Base-by-base conservation (phyloP, 2,113 vertebrate genomes). In the Dendropsophus ebraccatus region DNA sequence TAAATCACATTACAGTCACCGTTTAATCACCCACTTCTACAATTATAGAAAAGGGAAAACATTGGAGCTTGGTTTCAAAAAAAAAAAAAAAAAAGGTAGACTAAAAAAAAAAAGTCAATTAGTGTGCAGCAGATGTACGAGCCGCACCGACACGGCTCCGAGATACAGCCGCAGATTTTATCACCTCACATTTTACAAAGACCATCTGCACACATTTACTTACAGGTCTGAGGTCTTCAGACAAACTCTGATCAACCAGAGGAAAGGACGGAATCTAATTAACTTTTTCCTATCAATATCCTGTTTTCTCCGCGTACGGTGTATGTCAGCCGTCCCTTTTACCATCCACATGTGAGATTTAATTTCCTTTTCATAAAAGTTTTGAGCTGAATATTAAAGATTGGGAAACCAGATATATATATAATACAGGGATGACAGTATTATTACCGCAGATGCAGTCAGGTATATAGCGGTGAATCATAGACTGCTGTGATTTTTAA, bases 351-450 rank as follows among this genome's bases (percentile, higher is more conserved):
- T 8, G 21, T 25, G 73, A 74, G 91, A 80, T 92, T 93, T 92
- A 90, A 94, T 95, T 94, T 95, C 93, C 92, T 92, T n/a, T 90
- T 88, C 13, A 78, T 83, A 74, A 9, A 74, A 6, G 70, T 80
- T 58, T 88, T 87, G 85, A 80, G 37, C 78, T 82, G 87, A 92
- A 88, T 91, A 93, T 89, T 90, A 91, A 90, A 90, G 83, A 85
- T 84, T 37, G 30, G 79, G 30, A 88, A 88, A 87, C 84, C 58
- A 79, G 50, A 37, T 56, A 56, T 76, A 49, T 11, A 56, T 32
- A 19, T 52, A 56, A 78, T 58, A 21, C 28, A 56, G 35, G n/a
- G 32, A 79, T 58, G 52, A 14, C 52, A 16, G 30, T 58, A 37
- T 79, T 77, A 52, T 77, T 79, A 77, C 75, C 7, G 45, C 17